phyloP scores from a whole-genome alignment of 2,888 invertebrate species.

The Pollenia griseotomentosa region DNA sequence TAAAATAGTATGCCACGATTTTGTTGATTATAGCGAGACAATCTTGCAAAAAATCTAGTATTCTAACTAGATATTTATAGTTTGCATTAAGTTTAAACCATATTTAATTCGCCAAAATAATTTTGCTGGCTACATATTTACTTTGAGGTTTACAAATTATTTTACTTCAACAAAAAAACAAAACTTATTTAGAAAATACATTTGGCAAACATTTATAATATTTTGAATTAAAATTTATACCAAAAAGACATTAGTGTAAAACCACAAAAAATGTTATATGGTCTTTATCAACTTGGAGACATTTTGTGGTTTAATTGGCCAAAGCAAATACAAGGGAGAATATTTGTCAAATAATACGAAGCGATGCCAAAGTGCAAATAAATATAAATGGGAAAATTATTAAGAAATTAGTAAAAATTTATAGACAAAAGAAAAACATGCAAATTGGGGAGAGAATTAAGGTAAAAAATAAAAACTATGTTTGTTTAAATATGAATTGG shows the following conservation, averaged over 20 bases:
- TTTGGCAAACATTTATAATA: conserved; percentile 63
- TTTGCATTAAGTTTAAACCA: background rate
- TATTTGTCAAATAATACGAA: conserved; percentile 14
- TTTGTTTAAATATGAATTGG: background rate
- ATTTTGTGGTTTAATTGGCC: conserved; percentile 65
- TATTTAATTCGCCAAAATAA: background rate
- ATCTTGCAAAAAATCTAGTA: no score
- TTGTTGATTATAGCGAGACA: no score
- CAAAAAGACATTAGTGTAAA: conserved; percentile 65
- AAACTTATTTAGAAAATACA: conserved; percentile 40
- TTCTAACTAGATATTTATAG: no score
- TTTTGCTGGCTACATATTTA: conserved; percentile 23
- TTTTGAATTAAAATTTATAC: conserved; percentile 31
- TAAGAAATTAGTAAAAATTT: conserved; percentile 51
- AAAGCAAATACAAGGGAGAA: background rate
- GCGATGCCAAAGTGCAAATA: conserved; percentile 58
- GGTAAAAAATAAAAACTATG: background rate
- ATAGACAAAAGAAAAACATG: background rate
- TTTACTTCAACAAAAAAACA: background rate
- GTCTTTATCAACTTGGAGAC: conserved; percentile 65
- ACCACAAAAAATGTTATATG: conserved; percentile 64
- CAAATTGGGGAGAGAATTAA: background rate
- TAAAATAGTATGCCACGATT: no score
- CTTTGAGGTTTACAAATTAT: conserved; percentile 38
- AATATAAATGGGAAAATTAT: conserved; percentile 54